phyloP scores from a whole-genome alignment of 2,113 vertebrate species.

The Crotalus viridis region DNA sequence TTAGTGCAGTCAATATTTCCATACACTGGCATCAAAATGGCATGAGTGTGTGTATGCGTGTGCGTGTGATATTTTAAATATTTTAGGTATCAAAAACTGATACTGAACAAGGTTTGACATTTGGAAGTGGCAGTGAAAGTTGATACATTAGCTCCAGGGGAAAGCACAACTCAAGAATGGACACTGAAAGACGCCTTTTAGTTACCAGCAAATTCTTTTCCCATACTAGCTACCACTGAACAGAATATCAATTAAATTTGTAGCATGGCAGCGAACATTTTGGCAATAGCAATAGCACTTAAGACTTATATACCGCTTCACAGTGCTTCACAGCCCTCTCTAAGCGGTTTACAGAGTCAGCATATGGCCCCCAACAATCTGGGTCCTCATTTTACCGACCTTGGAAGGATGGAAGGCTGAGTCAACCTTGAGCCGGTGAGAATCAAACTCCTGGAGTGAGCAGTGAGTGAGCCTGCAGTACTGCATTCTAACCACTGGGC shows the following conservation, averaged over 20 bases:
- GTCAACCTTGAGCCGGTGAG: too few relatives aligned
- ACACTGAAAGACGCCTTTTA: conserved; percentile 4
- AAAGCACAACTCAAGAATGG: conserved; percentile 12
- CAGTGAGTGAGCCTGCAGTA: too few relatives aligned
- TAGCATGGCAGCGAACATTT: background rate
- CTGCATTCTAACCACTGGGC: too few relatives aligned
- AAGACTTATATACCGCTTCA: too few relatives aligned
- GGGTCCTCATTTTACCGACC: too few relatives aligned
- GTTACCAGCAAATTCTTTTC: background rate
- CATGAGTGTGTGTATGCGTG: background rate
- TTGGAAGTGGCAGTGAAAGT: background rate
- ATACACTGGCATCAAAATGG: background rate
- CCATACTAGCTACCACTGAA: background rate
- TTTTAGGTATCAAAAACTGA: conserved; percentile 3
- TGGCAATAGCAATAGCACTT: too few relatives aligned
- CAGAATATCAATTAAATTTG: background rate
- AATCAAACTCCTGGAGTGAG: too few relatives aligned
- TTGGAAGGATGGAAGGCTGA: too few relatives aligned
- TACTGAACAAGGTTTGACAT: background rate
- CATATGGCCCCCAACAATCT: too few relatives aligned
- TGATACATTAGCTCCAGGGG: background rate
- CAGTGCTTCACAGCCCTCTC: too few relatives aligned
- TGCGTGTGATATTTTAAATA: background rate
- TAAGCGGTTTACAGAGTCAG: too few relatives aligned
- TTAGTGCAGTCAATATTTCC: background rate